Percentiles rank a stretch among this genome's conserved stretches.
Evolutionary conservation across 2,797 vertebrate genomes (phyloP).

Genomic region (Anas acuta): DNA sequence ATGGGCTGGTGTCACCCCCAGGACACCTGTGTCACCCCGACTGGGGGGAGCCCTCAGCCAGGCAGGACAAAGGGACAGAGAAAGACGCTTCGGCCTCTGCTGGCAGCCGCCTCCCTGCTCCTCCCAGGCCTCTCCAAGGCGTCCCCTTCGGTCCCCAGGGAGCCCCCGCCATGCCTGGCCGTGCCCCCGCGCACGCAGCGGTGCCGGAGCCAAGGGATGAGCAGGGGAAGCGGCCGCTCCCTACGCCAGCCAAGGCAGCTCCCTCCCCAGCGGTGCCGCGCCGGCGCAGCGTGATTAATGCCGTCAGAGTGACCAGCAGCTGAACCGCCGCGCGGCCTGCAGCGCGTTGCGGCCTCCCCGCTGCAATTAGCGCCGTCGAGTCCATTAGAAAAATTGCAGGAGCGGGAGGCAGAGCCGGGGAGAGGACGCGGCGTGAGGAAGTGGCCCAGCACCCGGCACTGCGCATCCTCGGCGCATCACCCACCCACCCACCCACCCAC

Average conservation of each 20-base stretch:
- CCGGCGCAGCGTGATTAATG: neutral
- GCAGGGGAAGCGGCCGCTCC: neutral
- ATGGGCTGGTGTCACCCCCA: neutral
- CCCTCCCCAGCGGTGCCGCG: neutral
- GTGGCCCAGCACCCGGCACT: neutral
- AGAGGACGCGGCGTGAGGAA: neutral
- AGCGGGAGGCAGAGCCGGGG: neutral
- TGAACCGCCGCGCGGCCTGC: neutral
- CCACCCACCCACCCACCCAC: fast-evolving
- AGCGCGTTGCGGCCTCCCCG: neutral
- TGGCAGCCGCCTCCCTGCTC: neutral
- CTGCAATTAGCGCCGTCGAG: conserved; percentile 41
- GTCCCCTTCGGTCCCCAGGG: neutral
- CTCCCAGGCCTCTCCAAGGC: neutral
- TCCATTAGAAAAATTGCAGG: conserved; percentile 56
- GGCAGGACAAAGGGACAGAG: neutral
- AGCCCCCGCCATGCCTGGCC: neutral
- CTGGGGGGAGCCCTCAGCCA: neutral
- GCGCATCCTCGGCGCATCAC: fast-evolving
- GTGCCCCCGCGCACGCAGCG: fast-evolving
- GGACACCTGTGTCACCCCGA: neutral
- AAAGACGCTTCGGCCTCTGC: neutral
- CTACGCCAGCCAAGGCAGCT: neutral
- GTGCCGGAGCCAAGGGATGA: neutral
- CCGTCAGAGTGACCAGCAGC: neutral